Evolutionary conservation across 2,113 vertebrate species (phyloP), one percentile per base, ranked within the genome.

Genomic region (Rhea americana): DNA sequence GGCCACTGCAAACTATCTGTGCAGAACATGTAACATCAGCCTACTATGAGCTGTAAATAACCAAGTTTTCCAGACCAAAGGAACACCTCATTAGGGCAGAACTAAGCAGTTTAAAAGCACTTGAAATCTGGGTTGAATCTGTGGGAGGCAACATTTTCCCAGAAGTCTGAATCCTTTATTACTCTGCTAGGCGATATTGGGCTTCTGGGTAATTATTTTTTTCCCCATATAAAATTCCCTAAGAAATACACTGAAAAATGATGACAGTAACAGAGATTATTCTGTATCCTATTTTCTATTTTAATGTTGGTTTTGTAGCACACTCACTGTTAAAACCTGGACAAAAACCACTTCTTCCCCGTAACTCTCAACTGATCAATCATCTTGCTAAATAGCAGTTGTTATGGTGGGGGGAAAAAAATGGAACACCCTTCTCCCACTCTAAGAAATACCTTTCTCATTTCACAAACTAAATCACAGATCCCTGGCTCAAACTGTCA

Each of bases 1-100:
- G 61, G 55, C 28, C 47, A 24, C 24, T 5, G 45, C 41, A 41
- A 72, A 62, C 26, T 50, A 9, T 7, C 37, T 3, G n/a, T 6
- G 43, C 26, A 63, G 7, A 68, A 67, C 12, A 41, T 0, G 0
- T 12, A 68, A 53, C 7, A 7, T 16, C 5, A 48, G 32, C 24
- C 32, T 17, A 19, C 45, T 32, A 48, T 17, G n/a, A 81, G 20
- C 73, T 65, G 61, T 75, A 62, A 58, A 48, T 24, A 51, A 58
- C 18, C 26, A 51, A 8, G 22, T 39, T 17, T n/a, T 87, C 41
- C 47, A 45, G 59, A 20, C 17, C 14, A 20, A 20, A 63, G 50
- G 58, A 50, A 37, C 10, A 51, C 6, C 13, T 59, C 41, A 73
- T 59, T 32, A 30, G 43, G 35, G 61, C 47, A 74, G 47, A 25